Conservation (phyloP, 2,888 invertebrate genomes). For the Ischnus inquisitorius region DNA sequence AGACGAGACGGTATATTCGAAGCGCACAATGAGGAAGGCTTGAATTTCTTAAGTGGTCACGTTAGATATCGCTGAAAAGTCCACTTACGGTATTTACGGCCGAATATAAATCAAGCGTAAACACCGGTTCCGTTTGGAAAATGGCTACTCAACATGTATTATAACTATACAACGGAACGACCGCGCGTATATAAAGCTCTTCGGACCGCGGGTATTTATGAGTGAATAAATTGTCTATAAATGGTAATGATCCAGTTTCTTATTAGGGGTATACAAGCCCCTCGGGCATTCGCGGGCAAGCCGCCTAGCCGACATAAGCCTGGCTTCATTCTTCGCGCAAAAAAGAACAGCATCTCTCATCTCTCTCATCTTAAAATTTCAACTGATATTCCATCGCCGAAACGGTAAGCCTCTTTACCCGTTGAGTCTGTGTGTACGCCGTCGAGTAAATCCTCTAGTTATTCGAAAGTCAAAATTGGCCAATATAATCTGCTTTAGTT, state of each 20-base stretch:
- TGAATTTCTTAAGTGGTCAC: constrained; percentile 61
- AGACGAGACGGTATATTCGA: constrained; percentile 42
- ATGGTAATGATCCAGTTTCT: constrained; percentile 70
- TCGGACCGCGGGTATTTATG: constrained; percentile 57
- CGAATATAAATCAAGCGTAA: constrained; percentile 68
- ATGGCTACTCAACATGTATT: constrained; percentile 59
- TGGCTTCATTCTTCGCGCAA: constrained; percentile 9
- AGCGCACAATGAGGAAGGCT: constrained; percentile 48
- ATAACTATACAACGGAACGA: constrained; percentile 40
- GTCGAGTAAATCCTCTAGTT: neutral
- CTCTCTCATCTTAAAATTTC: constrained; percentile 30
- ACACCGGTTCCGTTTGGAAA: constrained; percentile 62
- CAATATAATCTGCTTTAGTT: constrained; percentile 18
- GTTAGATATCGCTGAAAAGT: constrained; percentile 68
- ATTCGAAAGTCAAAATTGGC: constrained; percentile 43
- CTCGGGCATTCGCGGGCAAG: constrained; percentile 8
- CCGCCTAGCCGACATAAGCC: constrained; percentile 7
- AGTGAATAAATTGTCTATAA: constrained; percentile 68
- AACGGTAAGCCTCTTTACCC: neutral
- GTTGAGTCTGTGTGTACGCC: neutral
- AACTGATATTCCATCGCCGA: neutral
- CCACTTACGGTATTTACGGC: constrained; percentile 68
- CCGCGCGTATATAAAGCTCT: constrained; percentile 10
- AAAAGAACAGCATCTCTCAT: neutral
- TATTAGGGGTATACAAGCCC: constrained; percentile 54